Base-by-base conservation (phyloP, 2,888 invertebrate species). In the Noctua janthina region DNA sequence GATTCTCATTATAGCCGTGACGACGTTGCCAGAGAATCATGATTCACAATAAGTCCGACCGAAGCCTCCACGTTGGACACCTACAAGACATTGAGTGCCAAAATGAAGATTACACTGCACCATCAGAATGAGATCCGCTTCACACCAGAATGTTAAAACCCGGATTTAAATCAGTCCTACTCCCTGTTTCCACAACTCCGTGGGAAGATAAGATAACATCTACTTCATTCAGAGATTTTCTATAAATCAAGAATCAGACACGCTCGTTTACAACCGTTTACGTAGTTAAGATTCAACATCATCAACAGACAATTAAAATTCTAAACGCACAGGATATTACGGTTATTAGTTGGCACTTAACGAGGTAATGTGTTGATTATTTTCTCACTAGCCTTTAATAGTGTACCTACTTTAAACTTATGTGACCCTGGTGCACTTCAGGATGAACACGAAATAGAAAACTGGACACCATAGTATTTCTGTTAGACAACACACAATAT, bases 201-300 rank as follows among this genome's bases (percentile, higher is more conserved):
- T 84, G 80, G 72, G 76, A 87, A 87, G 87, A 85, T 87, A 76
- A 87, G 88, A 82, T 75, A 75, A 76, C 35, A 82, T 70, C 20
- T 70, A 59, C 23, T 74, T 43, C 11, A 76, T 77, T 80, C 64
- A 59, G 67, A 64, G 88, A 81, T 87, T 87, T 84, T 81, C 84
- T 84, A 51, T 49, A 81, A 87, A 88, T 72, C 74, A n/a, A n/a
- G n/a, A n/a, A n/a, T 64, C 75, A 83, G 86, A 86, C 83, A 86
- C 74, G 83, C 74, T 79, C 49, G 87, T 83, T 79, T 75, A 76
- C 68, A 69, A 59, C 64, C 39, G 39, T 75, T 66, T 72, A 85
- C 35, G 17, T 54, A 49, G 39, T 49, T 68, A 67, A 68, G 35
- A 51, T 59, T 69, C 59, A 59, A 78, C 64, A 77, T 64, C 72